A percentile compares a stretch with the other conserved stretches of the same genome.
Conservation (phyloP, 2,797 vertebrate genomes). For the Neoniphon sammara region DNA sequence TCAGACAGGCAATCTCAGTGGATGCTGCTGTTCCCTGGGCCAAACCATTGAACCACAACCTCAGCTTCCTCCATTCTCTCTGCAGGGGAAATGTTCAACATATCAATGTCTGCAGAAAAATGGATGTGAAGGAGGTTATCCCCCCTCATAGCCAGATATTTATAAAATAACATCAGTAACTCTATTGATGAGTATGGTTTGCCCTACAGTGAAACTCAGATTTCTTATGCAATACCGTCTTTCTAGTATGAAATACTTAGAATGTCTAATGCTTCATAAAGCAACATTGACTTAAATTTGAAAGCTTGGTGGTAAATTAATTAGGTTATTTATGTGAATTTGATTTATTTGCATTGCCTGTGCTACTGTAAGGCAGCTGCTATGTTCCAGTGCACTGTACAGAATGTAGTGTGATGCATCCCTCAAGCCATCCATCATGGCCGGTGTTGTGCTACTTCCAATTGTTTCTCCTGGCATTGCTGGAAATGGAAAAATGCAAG, state of each 20-base stretch:
- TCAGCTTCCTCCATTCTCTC: slow-evolving; percentile 25
- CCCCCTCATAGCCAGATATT: background rate
- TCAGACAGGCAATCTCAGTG: slow-evolving; percentile 50
- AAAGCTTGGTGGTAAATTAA: no score
- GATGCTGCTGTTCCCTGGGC: slow-evolving; percentile 30
- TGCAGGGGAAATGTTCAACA: slow-evolving; percentile 20
- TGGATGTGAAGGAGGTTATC: background rate
- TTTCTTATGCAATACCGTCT: background rate
- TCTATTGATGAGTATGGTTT: background rate
- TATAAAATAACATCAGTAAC: slow-evolving; percentile 2
- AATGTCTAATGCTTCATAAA: no score
- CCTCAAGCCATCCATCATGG: slow-evolving; percentile 78
- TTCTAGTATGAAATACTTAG: background rate
- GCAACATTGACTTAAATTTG: no score
- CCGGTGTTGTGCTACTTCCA: slow-evolving; percentile 71
- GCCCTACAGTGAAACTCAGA: background rate
- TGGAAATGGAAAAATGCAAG: slow-evolving; percentile 71
- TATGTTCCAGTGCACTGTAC: slow-evolving; percentile 21
- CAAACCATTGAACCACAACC: slow-evolving; percentile 48
- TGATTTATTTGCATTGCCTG: slow-evolving; percentile 39
- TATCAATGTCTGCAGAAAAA: slow-evolving; percentile 20
- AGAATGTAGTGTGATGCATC: slow-evolving; percentile 55
- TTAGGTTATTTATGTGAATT: slow-evolving; percentile 5
- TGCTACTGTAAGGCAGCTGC: slow-evolving; percentile 20
- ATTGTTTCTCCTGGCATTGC: slow-evolving; percentile 77